Percentiles rank a stretch among this genome's conserved stretches.
Conservation (phyloP, 2,113 vertebrate species). For the Tragelaphus strepsiceros region DNA sequence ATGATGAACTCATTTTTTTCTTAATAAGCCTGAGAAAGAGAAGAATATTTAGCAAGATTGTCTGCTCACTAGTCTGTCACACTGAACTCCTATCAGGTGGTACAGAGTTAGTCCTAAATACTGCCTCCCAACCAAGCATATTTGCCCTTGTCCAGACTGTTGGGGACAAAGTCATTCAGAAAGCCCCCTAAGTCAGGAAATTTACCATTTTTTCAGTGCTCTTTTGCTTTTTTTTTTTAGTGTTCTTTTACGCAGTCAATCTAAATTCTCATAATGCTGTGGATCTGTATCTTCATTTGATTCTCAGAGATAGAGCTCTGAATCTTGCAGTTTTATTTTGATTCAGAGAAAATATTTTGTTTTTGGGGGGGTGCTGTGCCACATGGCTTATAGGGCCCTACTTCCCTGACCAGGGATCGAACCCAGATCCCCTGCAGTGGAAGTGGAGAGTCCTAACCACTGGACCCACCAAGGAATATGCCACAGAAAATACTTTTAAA, state of each 20-base stretch:
- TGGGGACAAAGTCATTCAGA: neutral
- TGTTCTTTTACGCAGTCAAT: neutral
- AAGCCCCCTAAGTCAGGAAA: neutral
- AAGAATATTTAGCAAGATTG: neutral
- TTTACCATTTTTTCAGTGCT: neutral
- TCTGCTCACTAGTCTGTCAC: neutral
- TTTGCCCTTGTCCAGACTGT: neutral
- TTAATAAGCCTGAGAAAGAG: neutral
- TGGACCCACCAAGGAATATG: rapidly evolving
- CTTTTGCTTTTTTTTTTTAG: neutral
- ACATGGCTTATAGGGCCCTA: neutral
- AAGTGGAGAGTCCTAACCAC: neutral
- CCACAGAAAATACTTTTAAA: neutral
- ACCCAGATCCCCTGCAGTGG: neutral
- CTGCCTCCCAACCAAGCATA: neutral
- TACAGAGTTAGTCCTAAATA: neutral
- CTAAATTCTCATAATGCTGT: neutral
- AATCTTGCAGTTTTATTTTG: neutral
- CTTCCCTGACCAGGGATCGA: neutral
- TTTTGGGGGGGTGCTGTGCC: neutral
- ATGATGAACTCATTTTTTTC: neutral
- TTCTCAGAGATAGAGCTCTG: neutral
- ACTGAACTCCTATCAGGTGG: neutral
- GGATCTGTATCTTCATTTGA: neutral
- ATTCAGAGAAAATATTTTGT: neutral